These are phyloP conservation scores for Phrynocephalus guinanensis DNA, from an alignment of 2,797 vertebrate species.

Conservation along the genomic window DNA sequence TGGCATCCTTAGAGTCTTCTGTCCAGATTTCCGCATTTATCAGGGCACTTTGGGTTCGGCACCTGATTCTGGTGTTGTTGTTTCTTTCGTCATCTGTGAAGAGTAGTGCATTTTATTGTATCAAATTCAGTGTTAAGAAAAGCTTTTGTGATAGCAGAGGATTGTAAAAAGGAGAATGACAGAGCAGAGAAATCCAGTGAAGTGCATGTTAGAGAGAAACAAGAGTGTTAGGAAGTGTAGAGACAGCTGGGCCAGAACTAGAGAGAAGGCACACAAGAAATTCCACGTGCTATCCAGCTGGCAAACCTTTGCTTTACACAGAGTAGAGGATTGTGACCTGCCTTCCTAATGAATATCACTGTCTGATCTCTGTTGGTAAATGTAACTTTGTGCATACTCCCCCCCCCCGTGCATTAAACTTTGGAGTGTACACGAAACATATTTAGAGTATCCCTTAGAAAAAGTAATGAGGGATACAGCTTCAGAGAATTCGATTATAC, in stretches of 20 bases:
- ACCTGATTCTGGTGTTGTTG: constrained; percentile 26
- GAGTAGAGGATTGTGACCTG: background rate
- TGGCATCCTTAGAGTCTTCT: background rate
- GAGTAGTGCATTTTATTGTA: constrained; percentile 31
- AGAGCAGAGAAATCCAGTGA: constrained; percentile 31
- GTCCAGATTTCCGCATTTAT: constrained; percentile 37
- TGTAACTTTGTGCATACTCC: background rate
- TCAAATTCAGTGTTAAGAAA: constrained; percentile 33
- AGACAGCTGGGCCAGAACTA: background rate
- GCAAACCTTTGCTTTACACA: background rate
- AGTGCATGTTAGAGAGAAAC: background rate
- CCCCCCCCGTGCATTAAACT: background rate
- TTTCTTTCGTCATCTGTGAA: constrained; percentile 30
- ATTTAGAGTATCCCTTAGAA: background rate
- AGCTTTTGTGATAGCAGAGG: constrained; percentile 19
- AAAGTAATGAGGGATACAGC: background rate
- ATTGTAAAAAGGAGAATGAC: constrained; percentile 36
- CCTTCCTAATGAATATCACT: background rate
- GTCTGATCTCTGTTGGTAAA: background rate
- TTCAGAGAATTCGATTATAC: background rate
- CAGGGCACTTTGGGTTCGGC: constrained; percentile 48
- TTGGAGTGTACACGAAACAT: background rate
- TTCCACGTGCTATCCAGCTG: background rate
- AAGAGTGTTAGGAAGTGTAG: background rate
- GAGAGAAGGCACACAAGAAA: background rate